phyloP scores from a whole-genome alignment of 2,113 vertebrate species.

The Illadopsis cleaveri region DNA sequence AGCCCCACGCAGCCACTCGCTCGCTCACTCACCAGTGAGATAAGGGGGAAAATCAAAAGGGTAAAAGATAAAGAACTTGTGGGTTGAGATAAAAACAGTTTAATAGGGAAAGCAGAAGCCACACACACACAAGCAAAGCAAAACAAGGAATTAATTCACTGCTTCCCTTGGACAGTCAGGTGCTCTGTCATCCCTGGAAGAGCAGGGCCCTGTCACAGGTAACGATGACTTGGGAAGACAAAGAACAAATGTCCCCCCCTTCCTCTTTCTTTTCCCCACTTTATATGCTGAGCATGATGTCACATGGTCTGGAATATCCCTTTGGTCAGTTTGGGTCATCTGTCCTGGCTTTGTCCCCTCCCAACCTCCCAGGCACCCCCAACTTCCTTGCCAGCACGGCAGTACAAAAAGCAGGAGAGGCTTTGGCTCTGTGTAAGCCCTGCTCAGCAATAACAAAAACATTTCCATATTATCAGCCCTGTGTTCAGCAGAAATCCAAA shows the following conservation, averaged over 20 bases:
- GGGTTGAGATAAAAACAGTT: not conserved
- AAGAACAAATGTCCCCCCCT: not conserved
- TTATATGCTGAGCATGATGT: not conserved
- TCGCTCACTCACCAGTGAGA: not conserved
- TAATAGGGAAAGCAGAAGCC: not conserved
- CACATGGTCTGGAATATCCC: not conserved
- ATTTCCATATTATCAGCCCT: not conserved
- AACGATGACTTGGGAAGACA: accelerated
- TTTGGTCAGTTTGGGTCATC: not conserved
- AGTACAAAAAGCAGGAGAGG: not conserved
- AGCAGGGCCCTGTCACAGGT: not conserved
- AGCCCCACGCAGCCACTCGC: accelerated
- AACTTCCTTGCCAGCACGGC: accelerated
- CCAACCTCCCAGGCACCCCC: accelerated
- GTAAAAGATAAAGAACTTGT: not conserved
- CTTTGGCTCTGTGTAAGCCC: not conserved
- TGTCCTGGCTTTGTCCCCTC: not conserved
- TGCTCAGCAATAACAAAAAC: not conserved
- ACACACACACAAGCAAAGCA: not conserved
- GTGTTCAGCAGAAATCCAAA: not conserved
- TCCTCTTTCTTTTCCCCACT: not conserved
- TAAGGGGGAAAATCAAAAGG: not conserved
- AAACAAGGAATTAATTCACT: not conserved
- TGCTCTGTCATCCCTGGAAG: not conserved
- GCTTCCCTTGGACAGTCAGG: not conserved